A percentile compares a stretch with the other conserved stretches of the same genome.
These are phyloP conservation scores for Montipora foliosa DNA, from an alignment of 64 coral and sea anemone species.

Conservation along the genomic window DNA sequence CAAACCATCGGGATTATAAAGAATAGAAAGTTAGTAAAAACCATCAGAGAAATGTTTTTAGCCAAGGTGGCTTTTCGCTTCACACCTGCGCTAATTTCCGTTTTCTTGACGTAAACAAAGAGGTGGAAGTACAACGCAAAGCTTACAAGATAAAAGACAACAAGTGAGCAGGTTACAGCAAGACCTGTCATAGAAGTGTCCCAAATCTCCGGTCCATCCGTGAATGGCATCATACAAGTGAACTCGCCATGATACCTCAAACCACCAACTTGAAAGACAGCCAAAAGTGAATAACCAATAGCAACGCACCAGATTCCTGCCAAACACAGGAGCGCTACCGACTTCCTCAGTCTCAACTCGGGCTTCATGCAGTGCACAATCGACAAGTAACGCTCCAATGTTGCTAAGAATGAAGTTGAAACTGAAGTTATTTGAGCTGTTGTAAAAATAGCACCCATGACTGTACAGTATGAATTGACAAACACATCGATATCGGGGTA, in stretches of 20 bases:
- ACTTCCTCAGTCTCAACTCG: constrained; percentile 11
- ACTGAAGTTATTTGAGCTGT: constrained; percentile 43
- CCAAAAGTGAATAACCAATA: constrained; percentile 42
- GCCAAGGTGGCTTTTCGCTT: constrained; percentile 62
- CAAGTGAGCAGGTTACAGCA: constrained; percentile 22
- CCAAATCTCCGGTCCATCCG: not conserved
- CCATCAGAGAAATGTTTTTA: constrained; percentile 54
- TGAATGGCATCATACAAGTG: constrained; percentile 71
- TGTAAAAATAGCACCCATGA: constrained; percentile 60
- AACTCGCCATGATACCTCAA: constrained; percentile 70
- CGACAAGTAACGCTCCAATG: constrained; percentile 42
- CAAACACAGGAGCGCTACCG: not conserved
- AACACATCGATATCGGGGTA: constrained; percentile 42
- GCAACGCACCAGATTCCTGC: constrained; percentile 29
- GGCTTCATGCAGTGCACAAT: constrained; percentile 72
- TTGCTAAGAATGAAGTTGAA: constrained; percentile 44
- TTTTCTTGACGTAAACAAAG: constrained; percentile 33
- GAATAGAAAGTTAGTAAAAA: constrained; percentile 62
- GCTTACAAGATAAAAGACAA: constrained; percentile 36
- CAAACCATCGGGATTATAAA: constrained; percentile 42
- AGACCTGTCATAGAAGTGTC: constrained; percentile 2
- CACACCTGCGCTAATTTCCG: constrained; percentile 33
- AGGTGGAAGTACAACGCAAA: constrained; percentile 61
- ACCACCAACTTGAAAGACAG: constrained; percentile 47
- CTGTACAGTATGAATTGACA: constrained; percentile 52